Percentiles rank a stretch among this genome's conserved stretches.
Evolutionary conservation across 2,797 vertebrate species (phyloP).

Genomic region (Hylomyscus alleni): DNA sequence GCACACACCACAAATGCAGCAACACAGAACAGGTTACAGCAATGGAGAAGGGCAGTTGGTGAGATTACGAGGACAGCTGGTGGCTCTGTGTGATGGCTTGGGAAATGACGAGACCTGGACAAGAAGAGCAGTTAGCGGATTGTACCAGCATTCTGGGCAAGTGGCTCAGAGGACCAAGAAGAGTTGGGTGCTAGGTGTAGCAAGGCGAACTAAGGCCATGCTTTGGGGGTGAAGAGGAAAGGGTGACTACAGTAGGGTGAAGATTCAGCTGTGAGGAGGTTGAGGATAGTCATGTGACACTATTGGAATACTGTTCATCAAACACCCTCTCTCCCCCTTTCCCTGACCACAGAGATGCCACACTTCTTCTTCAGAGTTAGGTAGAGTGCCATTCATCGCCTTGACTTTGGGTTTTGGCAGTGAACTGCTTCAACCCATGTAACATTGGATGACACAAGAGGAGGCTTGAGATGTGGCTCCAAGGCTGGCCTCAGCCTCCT

Average conservation of each 20-base stretch:
- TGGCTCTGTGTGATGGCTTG: background rate
- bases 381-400: background rate
- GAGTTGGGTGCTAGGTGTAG: conserved; percentile 14
- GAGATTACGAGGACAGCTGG: conserved; percentile 32
- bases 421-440: background rate
- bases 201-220: background rate
- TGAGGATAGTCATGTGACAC: background rate
- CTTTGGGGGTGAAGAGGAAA: conserved; percentile 29
- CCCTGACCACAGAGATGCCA: background rate
- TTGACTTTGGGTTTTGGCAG: conserved; percentile 20
- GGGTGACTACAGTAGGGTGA: background rate
- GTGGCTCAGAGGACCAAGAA: background rate
- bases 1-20: background rate
- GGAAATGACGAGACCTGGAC: conserved; percentile 39
- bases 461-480: conserved; percentile 7
- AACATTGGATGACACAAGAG: background rate
- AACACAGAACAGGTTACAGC: conserved; percentile 45
- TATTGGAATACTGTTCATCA: background rate
- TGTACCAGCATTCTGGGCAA: background rate
- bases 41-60: conserved; percentile 58
- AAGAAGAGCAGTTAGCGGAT: conserved; percentile 24
- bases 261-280: background rate
- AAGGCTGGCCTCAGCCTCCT: background rate
- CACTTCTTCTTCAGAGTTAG: conserved; percentile 33
- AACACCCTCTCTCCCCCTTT: background rate